Evolutionary conservation across 1,140 invertebrate genomes (phyloP).

Genomic region (Charaxes varanes): DNA sequence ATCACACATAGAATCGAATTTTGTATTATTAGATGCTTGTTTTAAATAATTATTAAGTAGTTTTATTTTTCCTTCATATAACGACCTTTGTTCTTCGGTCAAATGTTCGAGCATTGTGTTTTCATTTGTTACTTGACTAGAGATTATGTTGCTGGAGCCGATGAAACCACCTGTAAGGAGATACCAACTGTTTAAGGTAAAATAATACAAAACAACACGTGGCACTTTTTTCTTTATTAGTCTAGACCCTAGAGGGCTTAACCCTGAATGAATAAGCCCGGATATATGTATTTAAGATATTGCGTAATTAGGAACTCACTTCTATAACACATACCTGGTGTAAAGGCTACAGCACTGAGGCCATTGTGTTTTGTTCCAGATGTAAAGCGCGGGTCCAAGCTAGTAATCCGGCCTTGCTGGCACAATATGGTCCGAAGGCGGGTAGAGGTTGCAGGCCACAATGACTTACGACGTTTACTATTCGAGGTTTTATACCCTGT

Average conservation of each 20-base stretch:
- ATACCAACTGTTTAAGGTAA: too few species aligned
- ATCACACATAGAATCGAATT: slow-evolving; percentile 49
- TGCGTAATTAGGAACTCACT: too few species aligned
- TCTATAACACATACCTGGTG: slow-evolving; percentile 76
- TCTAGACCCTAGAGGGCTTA: too few species aligned
- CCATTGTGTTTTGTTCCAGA: slow-evolving; percentile 84
- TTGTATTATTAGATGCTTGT: slow-evolving; percentile 24
- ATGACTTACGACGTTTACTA: slow-evolving; percentile 89
- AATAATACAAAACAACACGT: slow-evolving; percentile 12
- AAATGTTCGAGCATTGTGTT: slow-evolving; percentile 43
- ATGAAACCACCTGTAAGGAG: slow-evolving; percentile 57
- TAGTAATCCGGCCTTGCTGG: slow-evolving; percentile 85
- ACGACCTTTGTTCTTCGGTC: slow-evolving; percentile 43
- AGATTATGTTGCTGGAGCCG: slow-evolving; percentile 44
- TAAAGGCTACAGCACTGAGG: slow-evolving; percentile 82
- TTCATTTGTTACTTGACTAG: slow-evolving; percentile 31
- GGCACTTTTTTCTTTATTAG: too few species aligned
- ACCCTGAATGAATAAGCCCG: too few species aligned
- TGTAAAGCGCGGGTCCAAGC: slow-evolving; percentile 83
- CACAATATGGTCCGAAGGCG: slow-evolving; percentile 83
- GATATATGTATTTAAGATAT: too few species aligned
- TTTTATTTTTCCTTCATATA: slow-evolving; percentile 43
- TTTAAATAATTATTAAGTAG: slow-evolving; percentile 42
- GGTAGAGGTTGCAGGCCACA: slow-evolving; percentile 83
- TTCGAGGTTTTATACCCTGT: slow-evolving; percentile 67